Evolutionary conservation across 2,797 vertebrate species (phyloP).

Genomic region (Ctenopoma multispine): DNA sequence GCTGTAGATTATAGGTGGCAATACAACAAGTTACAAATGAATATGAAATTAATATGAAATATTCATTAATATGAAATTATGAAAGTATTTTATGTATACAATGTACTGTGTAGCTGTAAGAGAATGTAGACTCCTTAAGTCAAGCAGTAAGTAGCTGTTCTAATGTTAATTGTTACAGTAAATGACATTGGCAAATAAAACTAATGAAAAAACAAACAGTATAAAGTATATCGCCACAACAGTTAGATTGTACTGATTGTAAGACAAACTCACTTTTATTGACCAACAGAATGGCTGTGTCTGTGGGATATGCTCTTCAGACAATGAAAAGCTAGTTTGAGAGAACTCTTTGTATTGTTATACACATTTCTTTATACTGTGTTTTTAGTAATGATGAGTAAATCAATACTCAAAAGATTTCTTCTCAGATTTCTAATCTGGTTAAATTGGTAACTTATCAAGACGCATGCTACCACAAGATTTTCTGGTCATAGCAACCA

Average conservation of each 20-base stretch:
- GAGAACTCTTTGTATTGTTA: neutral
- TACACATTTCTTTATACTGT: neutral
- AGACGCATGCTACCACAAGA: slow-evolving; percentile 30
- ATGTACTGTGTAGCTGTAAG: neutral
- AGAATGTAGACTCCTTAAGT: neutral
- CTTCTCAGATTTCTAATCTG: slow-evolving; percentile 27
- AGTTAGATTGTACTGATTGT: too few relatives aligned
- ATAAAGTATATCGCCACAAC: too few relatives aligned
- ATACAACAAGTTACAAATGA: neutral
- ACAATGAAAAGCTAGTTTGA: too few relatives aligned
- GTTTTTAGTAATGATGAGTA: neutral
- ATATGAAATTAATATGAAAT: too few relatives aligned
- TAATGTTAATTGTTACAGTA: too few relatives aligned
- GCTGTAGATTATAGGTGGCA: slow-evolving; percentile 18
- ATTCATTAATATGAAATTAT: too few relatives aligned
- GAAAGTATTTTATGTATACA: neutral
- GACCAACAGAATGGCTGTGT: too few relatives aligned
- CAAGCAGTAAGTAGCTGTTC: too few relatives aligned
- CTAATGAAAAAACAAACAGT: too few relatives aligned
- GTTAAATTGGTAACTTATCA: slow-evolving; percentile 50
- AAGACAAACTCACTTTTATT: too few relatives aligned
- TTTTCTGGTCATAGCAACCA: slow-evolving; percentile 56
- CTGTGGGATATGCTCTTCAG: too few relatives aligned
- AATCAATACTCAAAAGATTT: neutral
- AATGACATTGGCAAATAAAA: too few relatives aligned